Percentiles rank a stretch among this genome's conserved stretches.
Conservation (phyloP, 2,888 invertebrate species). For the Synergus laeviventris region DNA sequence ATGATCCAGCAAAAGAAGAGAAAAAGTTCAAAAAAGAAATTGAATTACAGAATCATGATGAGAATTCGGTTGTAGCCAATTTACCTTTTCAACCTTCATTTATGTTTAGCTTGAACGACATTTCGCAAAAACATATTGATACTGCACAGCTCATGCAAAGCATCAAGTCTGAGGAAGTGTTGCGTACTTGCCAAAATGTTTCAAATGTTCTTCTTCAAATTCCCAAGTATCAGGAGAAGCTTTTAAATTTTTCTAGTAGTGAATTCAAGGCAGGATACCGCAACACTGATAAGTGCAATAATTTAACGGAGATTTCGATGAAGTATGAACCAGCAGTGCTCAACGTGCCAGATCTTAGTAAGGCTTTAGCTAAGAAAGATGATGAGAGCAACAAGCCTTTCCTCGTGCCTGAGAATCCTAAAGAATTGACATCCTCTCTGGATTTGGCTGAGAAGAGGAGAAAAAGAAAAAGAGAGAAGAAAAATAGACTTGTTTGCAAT, state of each 20-base stretch:
- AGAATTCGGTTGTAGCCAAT: slow-evolving; percentile 59
- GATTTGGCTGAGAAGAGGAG: slow-evolving; percentile 79
- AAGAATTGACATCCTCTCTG: slow-evolving; percentile 72
- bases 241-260: slow-evolving; percentile 68
- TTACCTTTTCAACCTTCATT: slow-evolving; percentile 66
- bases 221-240: slow-evolving; percentile 72
- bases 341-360: slow-evolving; percentile 73
- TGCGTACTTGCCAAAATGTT: slow-evolving; percentile 72
- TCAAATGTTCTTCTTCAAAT: slow-evolving; percentile 72
- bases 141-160: slow-evolving; percentile 66
- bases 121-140: slow-evolving; percentile 64
- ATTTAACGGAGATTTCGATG: slow-evolving; percentile 67
- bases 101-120: slow-evolving; percentile 65
- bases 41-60: slow-evolving; percentile 57
- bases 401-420: slow-evolving; percentile 64
- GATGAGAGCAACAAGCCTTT: slow-evolving; percentile 56
- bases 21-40: slow-evolving; percentile 57
- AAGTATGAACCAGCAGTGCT: slow-evolving; percentile 71
- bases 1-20: slow-evolving; percentile 42
- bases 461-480: slow-evolving; percentile 74
- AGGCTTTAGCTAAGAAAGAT: slow-evolving; percentile 64
- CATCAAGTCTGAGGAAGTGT: slow-evolving; percentile 70
- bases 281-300: slow-evolving; percentile 72
- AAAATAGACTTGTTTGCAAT: slow-evolving; percentile 71
- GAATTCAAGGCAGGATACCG: slow-evolving; percentile 64